A percentile compares a stretch with the other conserved stretches of the same genome.
phyloP scores from a whole-genome alignment of 2,888 invertebrate species.

The Lampropteryx suffumata region DNA sequence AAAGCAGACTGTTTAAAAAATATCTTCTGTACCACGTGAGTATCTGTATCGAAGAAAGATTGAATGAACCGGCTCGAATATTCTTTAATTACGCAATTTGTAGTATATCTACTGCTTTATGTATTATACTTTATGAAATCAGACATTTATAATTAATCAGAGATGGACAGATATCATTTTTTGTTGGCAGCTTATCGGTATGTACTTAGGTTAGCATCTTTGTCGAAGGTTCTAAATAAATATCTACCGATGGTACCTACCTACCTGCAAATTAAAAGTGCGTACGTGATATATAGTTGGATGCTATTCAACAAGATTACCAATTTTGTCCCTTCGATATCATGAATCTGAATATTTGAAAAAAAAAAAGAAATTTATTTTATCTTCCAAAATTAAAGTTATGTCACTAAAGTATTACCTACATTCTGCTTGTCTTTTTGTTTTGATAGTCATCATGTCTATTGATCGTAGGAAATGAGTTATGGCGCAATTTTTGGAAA shows the following conservation, averaged over 20 bases:
- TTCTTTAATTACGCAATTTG: slow-evolving; percentile 54
- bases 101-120: background rate
- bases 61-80: slow-evolving; percentile 40
- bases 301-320: no score
- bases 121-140: no score
- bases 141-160: no score
- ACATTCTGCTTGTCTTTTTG: slow-evolving; percentile 15
- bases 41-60: slow-evolving; percentile 4
- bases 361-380: background rate
- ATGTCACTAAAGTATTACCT: slow-evolving; percentile 30
- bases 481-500: background rate
- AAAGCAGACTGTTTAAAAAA: background rate
- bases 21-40: background rate
- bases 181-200: no score
- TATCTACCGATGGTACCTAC: no score
- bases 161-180: no score
- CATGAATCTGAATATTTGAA: background rate
- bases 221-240: no score
- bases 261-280: no score
- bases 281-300: no score
- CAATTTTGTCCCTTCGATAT: no score
- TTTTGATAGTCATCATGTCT: slow-evolving; percentile 18
- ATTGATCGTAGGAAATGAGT: background rate
- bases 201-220: no score
- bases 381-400: slow-evolving; percentile 6